Conservation (phyloP, 2,113 vertebrate genomes). For the Ochotona curzoniae region DNA sequence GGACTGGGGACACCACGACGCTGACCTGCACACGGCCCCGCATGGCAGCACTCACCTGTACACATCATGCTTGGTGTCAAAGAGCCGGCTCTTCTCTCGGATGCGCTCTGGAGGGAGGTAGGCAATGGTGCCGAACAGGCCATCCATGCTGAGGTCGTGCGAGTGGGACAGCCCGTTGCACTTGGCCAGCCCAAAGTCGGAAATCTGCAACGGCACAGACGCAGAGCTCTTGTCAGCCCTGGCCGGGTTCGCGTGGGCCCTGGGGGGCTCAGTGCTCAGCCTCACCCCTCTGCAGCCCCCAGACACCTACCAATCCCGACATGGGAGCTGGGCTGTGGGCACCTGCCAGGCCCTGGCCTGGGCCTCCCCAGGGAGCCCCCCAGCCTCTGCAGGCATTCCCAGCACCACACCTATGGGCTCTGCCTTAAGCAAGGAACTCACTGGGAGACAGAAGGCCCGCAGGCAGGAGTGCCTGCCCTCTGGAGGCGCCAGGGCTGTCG, state of each 20-base stretch:
- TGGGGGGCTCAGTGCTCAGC: too few species aligned
- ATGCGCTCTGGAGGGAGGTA: constrained; percentile 98
- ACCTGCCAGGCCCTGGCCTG: too few species aligned
- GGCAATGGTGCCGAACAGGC: constrained; percentile 97
- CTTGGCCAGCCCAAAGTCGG: constrained; percentile 97
- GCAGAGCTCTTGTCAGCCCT: background rate
- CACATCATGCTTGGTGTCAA: constrained; percentile 97
- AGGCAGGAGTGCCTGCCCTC: too few species aligned
- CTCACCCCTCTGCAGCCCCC: too few species aligned
- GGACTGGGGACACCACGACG: accelerated
- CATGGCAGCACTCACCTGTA: constrained; percentile 91
- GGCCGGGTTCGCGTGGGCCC: background rate
- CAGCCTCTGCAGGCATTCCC: too few species aligned
- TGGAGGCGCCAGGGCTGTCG: too few species aligned
- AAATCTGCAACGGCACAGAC: constrained; percentile 88
- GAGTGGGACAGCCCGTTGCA: constrained; percentile 95
- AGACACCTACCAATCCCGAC: too few species aligned
- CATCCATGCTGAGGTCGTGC: constrained; percentile 96
- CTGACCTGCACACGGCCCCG: too few species aligned
- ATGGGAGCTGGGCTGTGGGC: too few species aligned
- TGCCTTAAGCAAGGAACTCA: background rate
- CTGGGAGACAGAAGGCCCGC: background rate
- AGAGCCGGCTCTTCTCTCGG: constrained; percentile 95
- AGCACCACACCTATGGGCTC: too few species aligned
- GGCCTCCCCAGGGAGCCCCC: too few species aligned